Base-by-base conservation (phyloP, 2,797 vertebrate species). In the Fistularia tabacaria region DNA sequence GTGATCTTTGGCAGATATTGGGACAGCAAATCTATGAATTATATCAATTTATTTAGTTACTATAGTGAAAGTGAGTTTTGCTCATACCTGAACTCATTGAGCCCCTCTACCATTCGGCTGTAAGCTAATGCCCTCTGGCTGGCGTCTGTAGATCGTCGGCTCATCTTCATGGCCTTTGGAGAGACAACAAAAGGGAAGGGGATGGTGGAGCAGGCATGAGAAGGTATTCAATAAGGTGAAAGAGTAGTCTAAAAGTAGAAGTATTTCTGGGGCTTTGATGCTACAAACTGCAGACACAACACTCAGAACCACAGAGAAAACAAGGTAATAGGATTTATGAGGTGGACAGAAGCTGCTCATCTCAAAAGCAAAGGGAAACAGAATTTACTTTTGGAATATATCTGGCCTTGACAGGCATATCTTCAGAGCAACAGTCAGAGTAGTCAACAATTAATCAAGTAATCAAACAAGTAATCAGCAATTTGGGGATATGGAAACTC, bases 121-220 rank as follows among this genome's bases (percentile, higher is more conserved):
- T 97, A 95, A 0, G 95, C 95, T 91, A 96, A 82, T 68, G 92
- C 95, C 76, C 94, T 92, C 82, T 98, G 96, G 62, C 92, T 96
- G 85, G 94, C 88, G 84, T 99, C 97, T 83, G 94, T 90, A 85
- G 95, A 95, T 82, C 95, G 88, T 14, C 96, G 93, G 76, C 94
- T 96, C 93, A 97, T 94, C 91, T 98, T 99, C 96, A 99, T 98
- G 66, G 96, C 96, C 97, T 99, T 81, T 25, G 25, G 25, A 25
- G 25, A 25, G 25, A 25, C 25, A 25, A 25, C 2, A 25, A 25
- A 25, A 25, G 5, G 25, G 25, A 25, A 5, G 25, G 25, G 25
- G 25, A 25, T 5, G 49, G 50, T 47, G 58, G 54, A 65, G 46
- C 44, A 15, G 42, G 50, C 52, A 10, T 10, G 52, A 10, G 12